A percentile compares a stretch with the other conserved stretches of the same genome.
Evolutionary conservation across 2,888 invertebrate species (phyloP).

Genomic region (Pasiphila rectangulata): DNA sequence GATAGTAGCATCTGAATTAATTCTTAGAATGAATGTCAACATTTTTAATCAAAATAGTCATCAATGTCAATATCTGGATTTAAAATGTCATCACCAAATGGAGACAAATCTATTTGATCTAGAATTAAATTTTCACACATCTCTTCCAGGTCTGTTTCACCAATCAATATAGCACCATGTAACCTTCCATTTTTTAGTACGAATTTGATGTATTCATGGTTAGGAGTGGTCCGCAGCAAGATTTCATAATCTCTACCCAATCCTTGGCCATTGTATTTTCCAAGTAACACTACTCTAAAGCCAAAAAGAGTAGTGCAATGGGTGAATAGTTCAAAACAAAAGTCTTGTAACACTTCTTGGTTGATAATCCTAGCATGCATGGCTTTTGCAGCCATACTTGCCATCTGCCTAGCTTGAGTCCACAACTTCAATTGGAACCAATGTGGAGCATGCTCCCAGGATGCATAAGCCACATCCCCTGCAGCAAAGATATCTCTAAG

Average conservation of each 20-base stretch:
- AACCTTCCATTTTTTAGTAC: constrained; percentile 90
- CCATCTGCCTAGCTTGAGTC: constrained; percentile 99
- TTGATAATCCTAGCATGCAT: constrained; percentile 85
- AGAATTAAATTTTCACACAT: constrained; percentile 98
- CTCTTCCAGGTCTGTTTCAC: constrained; percentile 98
- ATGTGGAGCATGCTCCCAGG: constrained; percentile 87
- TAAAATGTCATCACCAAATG: constrained; percentile 94
- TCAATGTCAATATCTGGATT: constrained; percentile 98
- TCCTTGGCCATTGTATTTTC: constrained; percentile 95
- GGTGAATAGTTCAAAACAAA: constrained; percentile 98
- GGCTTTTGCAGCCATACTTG: constrained; percentile 93
- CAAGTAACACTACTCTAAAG: constrained; percentile 94
- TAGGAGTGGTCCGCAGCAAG: constrained; percentile 90
- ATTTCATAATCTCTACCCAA: constrained; percentile 90
- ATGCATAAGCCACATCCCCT: constrained; percentile 95
- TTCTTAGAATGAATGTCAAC: neutral
- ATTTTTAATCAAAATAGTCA: constrained; percentile 97
- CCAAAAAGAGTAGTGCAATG: constrained; percentile 98
- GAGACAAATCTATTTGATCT: constrained; percentile 93
- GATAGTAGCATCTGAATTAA: neutral
- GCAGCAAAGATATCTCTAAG: constrained; percentile 92
- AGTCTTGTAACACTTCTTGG: constrained; percentile 89
- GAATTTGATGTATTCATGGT: constrained; percentile 91
- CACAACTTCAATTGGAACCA: constrained; percentile 98
- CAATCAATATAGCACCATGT: constrained; percentile 96